Base-by-base conservation (phyloP, 2,797 vertebrate genomes). In the Phataginus tetradactyla region DNA sequence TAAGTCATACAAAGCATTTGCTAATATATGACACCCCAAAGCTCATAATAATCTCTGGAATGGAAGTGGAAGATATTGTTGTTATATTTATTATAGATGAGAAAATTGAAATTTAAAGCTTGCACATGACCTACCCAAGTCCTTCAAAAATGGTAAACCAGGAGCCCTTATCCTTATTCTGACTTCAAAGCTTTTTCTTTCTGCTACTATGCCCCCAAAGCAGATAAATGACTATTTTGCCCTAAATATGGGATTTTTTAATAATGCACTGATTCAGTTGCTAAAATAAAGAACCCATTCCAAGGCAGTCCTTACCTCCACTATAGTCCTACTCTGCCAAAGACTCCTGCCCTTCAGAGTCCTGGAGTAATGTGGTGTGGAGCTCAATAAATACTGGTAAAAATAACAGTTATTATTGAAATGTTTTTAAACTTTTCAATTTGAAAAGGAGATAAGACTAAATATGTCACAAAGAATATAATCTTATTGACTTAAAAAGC, bases 401-500 rank as follows among this genome's bases (percentile, higher is more conserved):
- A 90, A 79, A 69, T 45, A 91, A 6, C 25, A 59, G 37, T 68
- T 91, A 74, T 66, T 72, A 13, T 11, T 83, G 32, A 93, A 87
- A 68, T 79, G 3, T 21, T 37, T 94, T 83, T 75, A 90, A 79
- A 51, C 23, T 55, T 87, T 87, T 25, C 34, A 86, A 20, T 79
- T 20, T 61, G 45, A 55, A 81, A 94, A 74, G 21, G 32, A 83
- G 61, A 72, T 68, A 57, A 49, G 17, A 63, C 61, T 86, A 63
- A 85, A 66, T 55, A 72, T 45, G 37, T 95, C 42, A 72, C 29
- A 74, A 4, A 93, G 86, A 79, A 64, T 59, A 8, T 63, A 51
- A 84, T 74, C 34, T 87, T 94, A 39, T 14, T 91, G 74, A 63
- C 78, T 92, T 83, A 45, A 90, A 86, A 94, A 74, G 7, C 23